Evolutionary conservation across 2,113 vertebrate genomes (phyloP), one percentile per base, ranked within the genome.

Genomic region (Stercorarius parasiticus): DNA sequence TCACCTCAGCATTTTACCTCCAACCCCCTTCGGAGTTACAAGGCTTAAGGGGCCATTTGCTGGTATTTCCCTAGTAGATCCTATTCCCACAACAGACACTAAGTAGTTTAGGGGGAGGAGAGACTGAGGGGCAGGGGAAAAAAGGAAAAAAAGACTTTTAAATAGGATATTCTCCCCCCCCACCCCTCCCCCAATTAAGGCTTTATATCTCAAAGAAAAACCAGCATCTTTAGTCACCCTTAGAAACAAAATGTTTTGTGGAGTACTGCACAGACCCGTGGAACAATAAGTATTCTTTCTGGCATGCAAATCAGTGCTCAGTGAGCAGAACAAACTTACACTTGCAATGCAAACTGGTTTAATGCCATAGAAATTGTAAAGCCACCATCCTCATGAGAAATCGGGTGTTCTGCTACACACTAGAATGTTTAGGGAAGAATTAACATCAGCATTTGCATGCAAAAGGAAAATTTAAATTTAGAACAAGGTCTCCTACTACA

Each of bases 351-450:
- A 97, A 96, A 97, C 88, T 90, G 78, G 90, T 97, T 96, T 96
- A 96, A 97, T 95, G 96, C 96, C 90, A 52, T 81, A 96, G 94
- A 97, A 96, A 96, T 95, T 40, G 3, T 73, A 97, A 96, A 98
- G 97, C 94, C 94, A 78, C 96, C 36, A 61, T 92, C 88, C 87
- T 96, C 84, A 38, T 71, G 70, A 95, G 95, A 96, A 98, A 96
- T 36, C 55, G 72, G 13, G 82, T 92, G 86, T 95, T 96, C 89
- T 96, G 91, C 95, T 92, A 90, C 93, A 94, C 52, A 67, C 87
- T 71, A 69, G 11, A 40, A 80, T 15, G 50, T 49, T 91, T 65
- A 83, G 55, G 38, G 72, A 93, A 76, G 61, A 97, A 89, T 77
- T 87, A 84, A 79, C 72, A 64, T 69, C 12, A 66, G 49, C n/a